Conservation (phyloP, 2,113 vertebrate species). For the Passer domesticus region DNA sequence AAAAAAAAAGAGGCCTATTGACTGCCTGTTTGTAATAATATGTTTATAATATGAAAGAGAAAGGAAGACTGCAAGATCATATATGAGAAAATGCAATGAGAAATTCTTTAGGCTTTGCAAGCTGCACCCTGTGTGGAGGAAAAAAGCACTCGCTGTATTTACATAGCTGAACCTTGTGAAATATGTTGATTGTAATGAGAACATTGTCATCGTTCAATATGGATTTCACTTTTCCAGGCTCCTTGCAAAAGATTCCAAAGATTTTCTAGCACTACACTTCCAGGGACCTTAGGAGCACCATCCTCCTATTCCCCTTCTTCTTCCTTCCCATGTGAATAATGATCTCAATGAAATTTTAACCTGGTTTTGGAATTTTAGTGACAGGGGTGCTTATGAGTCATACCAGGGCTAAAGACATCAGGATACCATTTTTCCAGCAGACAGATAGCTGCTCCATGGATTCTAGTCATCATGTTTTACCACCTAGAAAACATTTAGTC, state of each 20-base stretch:
- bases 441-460: not conserved
- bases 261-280: not conserved
- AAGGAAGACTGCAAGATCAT: conserved; percentile 19
- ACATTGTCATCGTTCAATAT: not conserved
- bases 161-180: conserved; percentile 31
- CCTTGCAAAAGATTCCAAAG: not conserved
- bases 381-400: not conserved
- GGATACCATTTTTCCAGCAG: not conserved
- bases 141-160: conserved; percentile 10
- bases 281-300: not conserved
- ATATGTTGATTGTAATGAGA: not conserved
- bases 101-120: conserved; percentile 24
- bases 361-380: not conserved
- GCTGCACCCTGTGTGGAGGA: not conserved
- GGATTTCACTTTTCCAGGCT: not conserved
- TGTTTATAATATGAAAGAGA: conserved; percentile 53
- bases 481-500: not conserved
- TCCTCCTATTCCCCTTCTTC: not conserved
- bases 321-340: not conserved
- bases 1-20: conserved; percentile 18
- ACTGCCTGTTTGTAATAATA: conserved; percentile 41
- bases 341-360: not conserved
- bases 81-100: conserved; percentile 36
- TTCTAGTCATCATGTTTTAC: not conserved
- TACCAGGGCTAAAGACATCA: not conserved